A percentile compares a stretch with the other conserved stretches of the same genome.
phyloP scores from a whole-genome alignment of 2,888 invertebrate genomes.

The Slavum lentiscoides region DNA sequence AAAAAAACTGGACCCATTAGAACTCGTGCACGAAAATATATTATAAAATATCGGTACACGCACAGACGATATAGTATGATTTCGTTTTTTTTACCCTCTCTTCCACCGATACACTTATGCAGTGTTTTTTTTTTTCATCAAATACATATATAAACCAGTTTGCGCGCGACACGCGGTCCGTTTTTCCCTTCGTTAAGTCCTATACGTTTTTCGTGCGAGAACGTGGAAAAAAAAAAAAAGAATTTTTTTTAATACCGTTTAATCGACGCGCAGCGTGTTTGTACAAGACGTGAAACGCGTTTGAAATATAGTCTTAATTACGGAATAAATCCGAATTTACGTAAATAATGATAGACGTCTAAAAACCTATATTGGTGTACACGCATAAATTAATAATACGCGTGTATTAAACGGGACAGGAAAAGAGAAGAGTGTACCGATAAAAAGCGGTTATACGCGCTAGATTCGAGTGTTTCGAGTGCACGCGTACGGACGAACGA shows the following conservation, averaged over 20 bases:
- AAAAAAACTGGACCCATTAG: conserved; percentile 51
- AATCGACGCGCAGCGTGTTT: background rate
- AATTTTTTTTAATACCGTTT: background rate
- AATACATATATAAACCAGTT: conserved; percentile 42
- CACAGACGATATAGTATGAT: background rate
- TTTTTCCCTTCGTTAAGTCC: conserved; percentile 28
- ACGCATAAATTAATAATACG: no score
- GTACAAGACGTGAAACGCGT: no score
- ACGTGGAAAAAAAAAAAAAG: conserved; percentile 8
- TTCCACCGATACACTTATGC: no score
- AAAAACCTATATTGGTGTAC: no score
- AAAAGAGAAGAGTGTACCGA: no score
- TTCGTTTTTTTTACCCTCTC: background rate
- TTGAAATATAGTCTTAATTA: no score
- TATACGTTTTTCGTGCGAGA: conserved; percentile 21
- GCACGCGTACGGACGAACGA: no score
- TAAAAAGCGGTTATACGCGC: no score
- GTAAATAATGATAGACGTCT: no score
- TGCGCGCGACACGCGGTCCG: conserved; percentile 44
- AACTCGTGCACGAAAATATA: conserved; percentile 18
- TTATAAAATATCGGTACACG: conserved; percentile 34
- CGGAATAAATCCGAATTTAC: no score
- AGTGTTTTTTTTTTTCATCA: conserved; percentile 22
- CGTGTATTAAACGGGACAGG: no score
- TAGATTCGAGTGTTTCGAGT: no score